These are phyloP conservation scores for Urocitellus parryii DNA, from an alignment of 2,113 vertebrate species.

Conservation along the genomic window DNA sequence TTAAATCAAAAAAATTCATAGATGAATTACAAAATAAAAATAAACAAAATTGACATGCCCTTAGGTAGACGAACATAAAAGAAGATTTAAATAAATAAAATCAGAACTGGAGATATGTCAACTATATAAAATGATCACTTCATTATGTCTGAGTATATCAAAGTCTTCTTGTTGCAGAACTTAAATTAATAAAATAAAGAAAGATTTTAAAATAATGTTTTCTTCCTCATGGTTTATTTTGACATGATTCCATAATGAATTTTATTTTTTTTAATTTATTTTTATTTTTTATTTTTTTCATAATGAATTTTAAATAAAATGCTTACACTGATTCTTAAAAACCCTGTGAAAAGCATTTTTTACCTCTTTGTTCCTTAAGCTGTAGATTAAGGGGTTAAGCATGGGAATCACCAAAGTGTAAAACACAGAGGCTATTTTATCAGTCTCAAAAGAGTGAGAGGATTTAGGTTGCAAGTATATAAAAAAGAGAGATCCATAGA, in stretches of 20 bases:
- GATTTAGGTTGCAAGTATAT: slow-evolving; percentile 72
- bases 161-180: not conserved
- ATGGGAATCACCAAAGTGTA: slow-evolving; percentile 79
- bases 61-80: not conserved
- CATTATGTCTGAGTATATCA: not conserved
- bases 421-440: slow-evolving; percentile 79
- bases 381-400: slow-evolving; percentile 83
- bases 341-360: slow-evolving; percentile 75
- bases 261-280: not conserved
- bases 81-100: not conserved
- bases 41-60: too few relatives aligned
- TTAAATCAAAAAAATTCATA: not conserved
- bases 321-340: slow-evolving; percentile 3
- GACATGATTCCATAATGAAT: not conserved
- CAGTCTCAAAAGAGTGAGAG: slow-evolving; percentile 3
- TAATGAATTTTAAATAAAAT: not conserved
- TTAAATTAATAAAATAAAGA: not conserved
- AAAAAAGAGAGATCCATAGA: slow-evolving; percentile 66
- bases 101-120: not conserved
- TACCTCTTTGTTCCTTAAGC: slow-evolving; percentile 80
- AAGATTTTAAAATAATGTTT: not conserved
- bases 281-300: not conserved
- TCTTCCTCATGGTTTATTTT: not conserved
- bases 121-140: not conserved
- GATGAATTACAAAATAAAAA: not conserved